Conservation (phyloP, 2,113 vertebrate genomes). For the Cebidichthys violaceus region DNA sequence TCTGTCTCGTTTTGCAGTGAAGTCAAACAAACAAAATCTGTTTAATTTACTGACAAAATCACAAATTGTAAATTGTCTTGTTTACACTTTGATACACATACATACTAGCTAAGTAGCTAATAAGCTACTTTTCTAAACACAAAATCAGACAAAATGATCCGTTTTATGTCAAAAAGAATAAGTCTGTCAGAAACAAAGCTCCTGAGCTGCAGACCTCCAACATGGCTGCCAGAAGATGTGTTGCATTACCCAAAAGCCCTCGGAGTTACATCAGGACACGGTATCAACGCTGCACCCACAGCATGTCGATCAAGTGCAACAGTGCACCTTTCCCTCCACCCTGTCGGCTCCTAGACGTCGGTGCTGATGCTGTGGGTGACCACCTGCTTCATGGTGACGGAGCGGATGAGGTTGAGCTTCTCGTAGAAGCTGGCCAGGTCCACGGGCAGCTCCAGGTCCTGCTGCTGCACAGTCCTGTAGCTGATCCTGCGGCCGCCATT, state of each 20-base stretch:
- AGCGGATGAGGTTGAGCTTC: constrained; percentile 89
- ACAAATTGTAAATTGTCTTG: not conserved
- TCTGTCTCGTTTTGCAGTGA: not conserved
- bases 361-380: constrained; percentile 94
- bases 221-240: constrained; percentile 1
- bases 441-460: constrained; percentile 85
- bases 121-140: constrained; percentile 10
- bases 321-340: constrained; percentile 24
- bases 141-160: constrained; percentile 23
- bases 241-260: constrained; percentile 21
- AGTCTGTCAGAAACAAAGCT: not conserved
- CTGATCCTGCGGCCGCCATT: constrained; percentile 89
- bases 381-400: constrained; percentile 90
- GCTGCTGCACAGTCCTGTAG: constrained; percentile 88
- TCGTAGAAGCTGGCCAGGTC: constrained; percentile 86
- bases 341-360: constrained; percentile 81
- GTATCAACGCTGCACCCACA: not conserved
- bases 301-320: not conserved
- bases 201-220: constrained; percentile 8
- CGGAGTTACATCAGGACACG: not conserved
- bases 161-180: not conserved
- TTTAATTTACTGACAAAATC: not conserved
- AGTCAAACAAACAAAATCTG: constrained; percentile 19
- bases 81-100: constrained; percentile 22
- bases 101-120: constrained; percentile 20